Base-by-base conservation (phyloP, 2,797 vertebrate genomes). In the Pantherophis alleghaniensis region DNA sequence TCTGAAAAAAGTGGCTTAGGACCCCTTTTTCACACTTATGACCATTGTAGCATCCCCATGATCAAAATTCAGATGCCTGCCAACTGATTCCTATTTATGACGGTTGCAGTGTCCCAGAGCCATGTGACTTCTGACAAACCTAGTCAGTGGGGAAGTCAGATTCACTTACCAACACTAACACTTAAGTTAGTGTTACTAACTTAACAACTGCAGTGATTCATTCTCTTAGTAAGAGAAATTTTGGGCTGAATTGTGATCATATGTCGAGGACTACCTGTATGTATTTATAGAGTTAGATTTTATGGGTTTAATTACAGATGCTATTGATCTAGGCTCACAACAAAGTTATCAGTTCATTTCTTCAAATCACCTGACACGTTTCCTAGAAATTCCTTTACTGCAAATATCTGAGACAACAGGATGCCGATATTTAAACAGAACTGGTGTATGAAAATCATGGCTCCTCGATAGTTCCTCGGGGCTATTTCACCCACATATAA, bases 401-500 rank as follows among this genome's bases (percentile, higher is more conserved):
- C 98, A 61, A 98, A 94, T 51, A 98, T 96, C 96, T 98, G 98
- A 22, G 98, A 98, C 0, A 95, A 92, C 37, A 98, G 97, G 96
- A 98, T 98, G 0, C 98, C 98, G 12, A 98, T 1, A 11, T 98
- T 98, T 96, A 98, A 98, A 95, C 98, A 98, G 5, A 98, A 97
- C 95, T 98, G 91, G 0, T 98, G 97, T 22, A 98, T 4, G 66
- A 98, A 97, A 92, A 98, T 94, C 37, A 98, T 63, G 3, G 97
- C 97, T 89, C 98, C 98, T 93, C 98, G 96, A 88, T 98, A 94
- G 93, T 98, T 98, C 94, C 97, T 98, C 0, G 98, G 98, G 18
- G 98, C 95, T 10, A 98, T 96, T 88, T 98, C 98, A 5, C 98
- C 97, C 94, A 98, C 83, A 94, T 98, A 98, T 98, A 98, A 98